Conservation (phyloP, 2,113 vertebrate species). For the Polyodon spathula region DNA sequence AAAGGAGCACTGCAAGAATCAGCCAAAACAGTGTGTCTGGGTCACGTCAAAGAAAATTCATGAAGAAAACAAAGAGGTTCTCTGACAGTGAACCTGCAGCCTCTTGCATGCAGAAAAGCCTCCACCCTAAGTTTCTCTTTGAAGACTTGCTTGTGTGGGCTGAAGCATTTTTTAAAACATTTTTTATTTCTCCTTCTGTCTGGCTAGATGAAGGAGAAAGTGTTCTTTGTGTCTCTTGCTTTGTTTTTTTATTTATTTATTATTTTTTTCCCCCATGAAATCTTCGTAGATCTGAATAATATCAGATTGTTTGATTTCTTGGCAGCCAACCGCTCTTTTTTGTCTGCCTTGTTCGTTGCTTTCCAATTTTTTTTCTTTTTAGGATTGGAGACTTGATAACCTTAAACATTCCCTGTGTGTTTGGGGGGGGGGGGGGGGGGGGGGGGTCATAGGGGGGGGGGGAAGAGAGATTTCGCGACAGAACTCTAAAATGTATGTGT, state of each 20-base stretch:
- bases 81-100: conserved; percentile 49
- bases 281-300: conserved; percentile 43
- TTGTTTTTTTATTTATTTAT: conserved; percentile 49
- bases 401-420: no score
- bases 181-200: conserved; percentile 11
- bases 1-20: conserved; percentile 4
- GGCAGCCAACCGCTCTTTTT: conserved; percentile 10
- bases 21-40: conserved; percentile 57
- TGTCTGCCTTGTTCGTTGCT: conserved; percentile 2
- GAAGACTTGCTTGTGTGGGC: conserved; percentile 18
- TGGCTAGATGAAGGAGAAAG: conserved; percentile 59
- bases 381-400: conserved; percentile 8
- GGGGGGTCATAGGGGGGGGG: no score
- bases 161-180: conserved; percentile 16
- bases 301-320: conserved; percentile 44
- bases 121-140: conserved; percentile 23
- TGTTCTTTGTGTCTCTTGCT: conserved; percentile 42
- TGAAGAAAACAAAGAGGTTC: conserved; percentile 48
- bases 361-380: conserved; percentile 7
- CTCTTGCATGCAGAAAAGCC: conserved; percentile 32
- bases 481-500: no score
- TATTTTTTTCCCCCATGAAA: conserved; percentile 27
- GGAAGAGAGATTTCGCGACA: no score
- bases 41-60: conserved; percentile 51
- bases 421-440: no score